These are phyloP conservation scores for Peromyscus maniculatus DNA, from an alignment of 2,113 vertebrate species.

Conservation along the genomic window DNA sequence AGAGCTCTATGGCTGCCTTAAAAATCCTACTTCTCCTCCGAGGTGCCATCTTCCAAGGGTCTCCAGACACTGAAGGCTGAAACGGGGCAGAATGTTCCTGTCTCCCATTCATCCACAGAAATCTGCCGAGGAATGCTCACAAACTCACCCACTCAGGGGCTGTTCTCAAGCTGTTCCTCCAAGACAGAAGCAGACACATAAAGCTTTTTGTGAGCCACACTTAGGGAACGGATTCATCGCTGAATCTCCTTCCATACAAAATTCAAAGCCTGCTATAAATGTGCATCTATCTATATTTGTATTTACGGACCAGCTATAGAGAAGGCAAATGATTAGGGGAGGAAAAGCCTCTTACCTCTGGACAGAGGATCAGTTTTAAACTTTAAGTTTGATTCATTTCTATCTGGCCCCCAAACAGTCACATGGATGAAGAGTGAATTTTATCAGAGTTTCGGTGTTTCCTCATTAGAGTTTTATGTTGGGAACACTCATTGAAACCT, in stretches of 20 bases:
- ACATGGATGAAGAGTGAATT: slow-evolving; percentile 37
- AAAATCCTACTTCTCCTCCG: not conserved
- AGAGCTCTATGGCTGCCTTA: not conserved
- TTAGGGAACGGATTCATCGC: not conserved
- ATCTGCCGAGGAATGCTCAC: not conserved
- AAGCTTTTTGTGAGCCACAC: not conserved
- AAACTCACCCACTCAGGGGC: not conserved
- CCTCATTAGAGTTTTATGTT: slow-evolving; percentile 69
- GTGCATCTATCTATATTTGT: not conserved
- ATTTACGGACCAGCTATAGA: slow-evolving; percentile 7
- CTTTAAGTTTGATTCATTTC: slow-evolving; percentile 40
- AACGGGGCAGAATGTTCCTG: not conserved
- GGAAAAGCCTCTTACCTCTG: not conserved
- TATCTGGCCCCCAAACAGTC: slow-evolving; percentile 50
- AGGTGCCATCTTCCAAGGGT: not conserved
- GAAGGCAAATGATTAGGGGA: not conserved
- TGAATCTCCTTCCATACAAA: slow-evolving; percentile 39
- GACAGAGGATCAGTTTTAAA: not conserved
- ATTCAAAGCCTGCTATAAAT: slow-evolving; percentile 10
- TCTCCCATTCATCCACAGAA: not conserved
- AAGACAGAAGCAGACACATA: not conserved
- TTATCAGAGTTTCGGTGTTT: slow-evolving; percentile 62
- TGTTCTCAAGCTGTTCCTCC: not conserved
- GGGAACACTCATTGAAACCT: slow-evolving; percentile 60
- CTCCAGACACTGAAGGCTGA: not conserved